phyloP scores from a whole-genome alignment of 2,888 invertebrate genomes.

The Gastrophysa polygoni region DNA sequence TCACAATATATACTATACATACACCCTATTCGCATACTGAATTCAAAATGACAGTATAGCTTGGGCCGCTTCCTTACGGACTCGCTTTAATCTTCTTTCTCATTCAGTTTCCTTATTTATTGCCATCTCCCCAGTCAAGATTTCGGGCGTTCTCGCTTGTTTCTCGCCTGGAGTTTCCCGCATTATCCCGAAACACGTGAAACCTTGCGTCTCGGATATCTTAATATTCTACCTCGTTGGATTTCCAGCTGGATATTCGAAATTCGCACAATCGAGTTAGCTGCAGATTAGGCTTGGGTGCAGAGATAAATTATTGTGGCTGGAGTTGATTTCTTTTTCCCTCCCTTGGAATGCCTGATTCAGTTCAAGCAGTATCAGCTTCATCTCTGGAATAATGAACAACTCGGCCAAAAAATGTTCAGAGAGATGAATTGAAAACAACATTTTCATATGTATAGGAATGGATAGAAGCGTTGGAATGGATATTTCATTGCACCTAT shows the following conservation, averaged over 20 bases:
- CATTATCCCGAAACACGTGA: slow-evolving; percentile 46
- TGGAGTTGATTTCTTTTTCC: background rate
- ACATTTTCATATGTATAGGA: too few relatives aligned
- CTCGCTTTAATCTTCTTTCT: slow-evolving; percentile 60
- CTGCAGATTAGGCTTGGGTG: background rate
- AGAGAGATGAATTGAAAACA: too few relatives aligned
- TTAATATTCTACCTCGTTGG: slow-evolving; percentile 58
- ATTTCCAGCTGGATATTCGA: slow-evolving; percentile 40
- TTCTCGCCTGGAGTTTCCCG: slow-evolving; percentile 40
- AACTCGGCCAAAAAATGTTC: too few relatives aligned
- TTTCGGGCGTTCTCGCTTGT: slow-evolving; percentile 23
- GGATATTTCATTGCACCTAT: too few relatives aligned
- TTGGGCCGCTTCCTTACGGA: background rate
- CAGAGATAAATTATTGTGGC: background rate
- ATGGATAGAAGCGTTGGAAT: too few relatives aligned
- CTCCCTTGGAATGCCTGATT: background rate
- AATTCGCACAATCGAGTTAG: slow-evolving; percentile 33
- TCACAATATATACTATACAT: too few relatives aligned
- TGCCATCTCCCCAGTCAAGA: slow-evolving; percentile 22
- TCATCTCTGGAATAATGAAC: too few relatives aligned
- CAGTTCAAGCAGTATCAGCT: too few relatives aligned
- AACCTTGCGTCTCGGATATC: slow-evolving; percentile 51
- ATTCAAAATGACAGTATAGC: background rate
- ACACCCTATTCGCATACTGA: background rate
- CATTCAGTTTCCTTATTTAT: slow-evolving; percentile 67